A percentile compares a stretch with the other conserved stretches of the same genome.
Evolutionary conservation across 2,113 vertebrate genomes (phyloP).

Genomic region (Gymnorhina tibicen): DNA sequence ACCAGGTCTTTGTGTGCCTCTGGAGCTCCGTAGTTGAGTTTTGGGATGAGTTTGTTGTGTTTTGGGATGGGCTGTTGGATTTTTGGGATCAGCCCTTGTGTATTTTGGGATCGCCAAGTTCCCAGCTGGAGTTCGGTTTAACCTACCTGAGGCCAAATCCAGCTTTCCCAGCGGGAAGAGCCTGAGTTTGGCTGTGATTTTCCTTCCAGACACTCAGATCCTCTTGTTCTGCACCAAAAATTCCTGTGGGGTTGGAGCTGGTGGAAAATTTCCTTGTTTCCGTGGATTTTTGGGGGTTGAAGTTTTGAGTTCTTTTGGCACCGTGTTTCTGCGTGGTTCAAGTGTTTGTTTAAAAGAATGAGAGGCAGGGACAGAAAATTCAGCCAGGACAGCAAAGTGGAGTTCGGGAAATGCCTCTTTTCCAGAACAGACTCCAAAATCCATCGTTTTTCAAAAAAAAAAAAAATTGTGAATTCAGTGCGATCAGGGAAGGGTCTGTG

Average conservation of each 20-base stretch:
- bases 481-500: neutral
- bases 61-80: neutral
- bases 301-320: neutral
- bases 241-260: neutral
- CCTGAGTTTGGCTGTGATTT: neutral
- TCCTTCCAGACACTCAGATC: neutral
- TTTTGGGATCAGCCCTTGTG: neutral
- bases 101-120: accelerated
- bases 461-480: too few species aligned
- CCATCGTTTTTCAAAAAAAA: neutral
- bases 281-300: neutral
- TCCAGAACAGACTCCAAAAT: neutral
- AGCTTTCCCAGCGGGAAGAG: neutral
- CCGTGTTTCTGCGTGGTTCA: neutral
- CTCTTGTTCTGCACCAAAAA: neutral
- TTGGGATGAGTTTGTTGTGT: neutral
- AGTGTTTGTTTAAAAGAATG: neutral
- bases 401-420: neutral
- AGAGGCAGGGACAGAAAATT: neutral
- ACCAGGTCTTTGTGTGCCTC: accelerated
- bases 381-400: neutral
- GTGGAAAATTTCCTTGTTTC: neutral
- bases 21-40: neutral
- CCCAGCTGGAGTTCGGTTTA: too few species aligned
- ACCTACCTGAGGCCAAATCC: neutral